A percentile compares a stretch with the other conserved stretches of the same genome.
Evolutionary conservation across 1,140 invertebrate species (phyloP).

Genomic region (Platyura marginata): DNA sequence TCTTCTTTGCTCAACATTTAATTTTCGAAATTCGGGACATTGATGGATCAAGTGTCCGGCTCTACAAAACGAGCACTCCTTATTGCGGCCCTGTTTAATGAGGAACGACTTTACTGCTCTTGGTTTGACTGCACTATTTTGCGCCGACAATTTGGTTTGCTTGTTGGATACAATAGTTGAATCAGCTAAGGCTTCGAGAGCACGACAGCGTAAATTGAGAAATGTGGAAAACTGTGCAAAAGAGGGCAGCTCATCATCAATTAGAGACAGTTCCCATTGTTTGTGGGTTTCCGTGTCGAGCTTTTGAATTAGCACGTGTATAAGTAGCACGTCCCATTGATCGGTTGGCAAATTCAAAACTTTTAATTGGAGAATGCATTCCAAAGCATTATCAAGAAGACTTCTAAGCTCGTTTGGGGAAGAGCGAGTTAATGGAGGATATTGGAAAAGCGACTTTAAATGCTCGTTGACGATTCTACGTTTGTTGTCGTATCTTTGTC

Average conservation of each 20-base stretch:
- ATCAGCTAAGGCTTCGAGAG: too few relatives aligned
- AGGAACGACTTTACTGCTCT: too few relatives aligned
- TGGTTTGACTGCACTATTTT: too few relatives aligned
- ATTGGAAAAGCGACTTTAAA: slow-evolving; percentile 13
- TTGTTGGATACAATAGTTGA: too few relatives aligned
- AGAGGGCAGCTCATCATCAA: not conserved
- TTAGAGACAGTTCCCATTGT: slow-evolving; percentile 12
- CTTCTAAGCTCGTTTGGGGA: slow-evolving; percentile 9
- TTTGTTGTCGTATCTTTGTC: slow-evolving; percentile 19
- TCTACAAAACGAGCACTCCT: too few relatives aligned
- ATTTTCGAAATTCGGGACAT: too few relatives aligned
- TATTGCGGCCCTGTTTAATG: too few relatives aligned
- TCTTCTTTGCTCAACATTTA: too few relatives aligned
- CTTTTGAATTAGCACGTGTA: slow-evolving; percentile 14
- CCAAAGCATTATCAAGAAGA: slow-evolving; percentile 15
- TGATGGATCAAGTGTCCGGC: too few relatives aligned
- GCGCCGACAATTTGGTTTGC: too few relatives aligned
- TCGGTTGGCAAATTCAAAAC: slow-evolving; percentile 12
- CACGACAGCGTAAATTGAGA: too few relatives aligned
- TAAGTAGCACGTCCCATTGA: slow-evolving; percentile 14
- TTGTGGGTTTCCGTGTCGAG: slow-evolving; percentile 13
- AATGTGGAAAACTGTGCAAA: not conserved
- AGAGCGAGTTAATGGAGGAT: slow-evolving; percentile 9
- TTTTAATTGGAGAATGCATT: slow-evolving; percentile 15
- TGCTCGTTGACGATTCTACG: slow-evolving; percentile 16